A percentile compares a stretch with the other conserved stretches of the same genome.
Evolutionary conservation across 2,797 vertebrate species (phyloP).

Genomic region (Arvicola amphibius): DNA sequence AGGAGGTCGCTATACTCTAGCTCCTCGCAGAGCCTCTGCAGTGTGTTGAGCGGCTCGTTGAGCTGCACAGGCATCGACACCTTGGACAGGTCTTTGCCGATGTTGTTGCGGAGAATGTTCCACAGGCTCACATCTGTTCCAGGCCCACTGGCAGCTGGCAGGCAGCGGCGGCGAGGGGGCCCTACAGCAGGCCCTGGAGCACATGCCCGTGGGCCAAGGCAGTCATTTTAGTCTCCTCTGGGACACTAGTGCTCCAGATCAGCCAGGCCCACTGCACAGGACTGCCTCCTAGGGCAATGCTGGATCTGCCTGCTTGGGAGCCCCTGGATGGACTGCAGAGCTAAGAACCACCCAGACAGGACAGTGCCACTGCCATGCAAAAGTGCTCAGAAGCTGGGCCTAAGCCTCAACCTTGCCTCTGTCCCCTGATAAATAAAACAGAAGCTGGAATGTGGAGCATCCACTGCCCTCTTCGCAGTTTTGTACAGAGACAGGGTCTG

Average conservation of each 20-base stretch:
- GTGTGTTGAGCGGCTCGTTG: slow-evolving; percentile 87
- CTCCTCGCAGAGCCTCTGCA: slow-evolving; percentile 94
- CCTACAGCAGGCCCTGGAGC: slow-evolving; percentile 76
- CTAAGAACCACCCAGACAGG: neutral
- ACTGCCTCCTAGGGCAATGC: neutral
- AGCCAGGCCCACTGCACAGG: neutral
- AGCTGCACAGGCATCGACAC: slow-evolving; percentile 94
- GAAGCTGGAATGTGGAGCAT: neutral
- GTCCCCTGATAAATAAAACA: neutral
- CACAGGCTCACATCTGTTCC: slow-evolving; percentile 94
- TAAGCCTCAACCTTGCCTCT: neutral
- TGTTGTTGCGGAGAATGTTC: slow-evolving; percentile 95
- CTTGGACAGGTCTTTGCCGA: slow-evolving; percentile 95
- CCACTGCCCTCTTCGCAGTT: neutral
- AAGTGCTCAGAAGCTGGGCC: neutral
- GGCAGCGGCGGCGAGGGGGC: slow-evolving; percentile 85
- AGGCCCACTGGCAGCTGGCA: slow-evolving; percentile 88
- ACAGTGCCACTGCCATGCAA: neutral
- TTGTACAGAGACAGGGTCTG: neutral
- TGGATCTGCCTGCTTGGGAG: neutral
- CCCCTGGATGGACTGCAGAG: neutral
- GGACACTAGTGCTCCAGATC: neutral
- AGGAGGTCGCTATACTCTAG: slow-evolving; percentile 93
- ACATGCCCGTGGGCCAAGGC: neutral
- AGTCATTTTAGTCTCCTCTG: neutral